Evolutionary conservation across 2,113 vertebrate genomes (phyloP).

Genomic region (Sardina pilchardus): DNA sequence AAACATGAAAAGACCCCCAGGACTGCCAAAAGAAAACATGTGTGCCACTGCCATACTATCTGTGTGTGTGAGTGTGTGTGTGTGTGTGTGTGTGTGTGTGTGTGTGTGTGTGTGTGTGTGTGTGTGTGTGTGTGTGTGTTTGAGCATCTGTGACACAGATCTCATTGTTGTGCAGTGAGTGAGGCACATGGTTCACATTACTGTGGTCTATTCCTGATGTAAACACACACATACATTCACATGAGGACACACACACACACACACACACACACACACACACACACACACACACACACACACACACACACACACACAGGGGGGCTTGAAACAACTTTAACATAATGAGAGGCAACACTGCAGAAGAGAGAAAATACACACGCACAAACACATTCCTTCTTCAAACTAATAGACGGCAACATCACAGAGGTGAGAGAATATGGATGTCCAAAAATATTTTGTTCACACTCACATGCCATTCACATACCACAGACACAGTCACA

Average conservation of each 20-base stretch:
- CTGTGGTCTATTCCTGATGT: slow-evolving; percentile 19
- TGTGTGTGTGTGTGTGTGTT: not conserved
- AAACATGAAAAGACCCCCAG: not conserved
- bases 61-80: not conserved
- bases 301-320: not conserved
- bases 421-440: not conserved
- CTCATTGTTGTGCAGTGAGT: slow-evolving; percentile 33
- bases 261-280: slow-evolving; percentile 21
- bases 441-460: slow-evolving; percentile 2
- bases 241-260: not conserved
- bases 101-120: not conserved
- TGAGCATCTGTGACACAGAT: slow-evolving; percentile 25
- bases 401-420: not conserved
- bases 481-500: not conserved
- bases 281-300: not conserved
- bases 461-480: not conserved
- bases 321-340: not conserved
- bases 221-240: not conserved
- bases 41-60: not conserved
- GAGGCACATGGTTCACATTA: slow-evolving; percentile 36
- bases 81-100: not conserved
- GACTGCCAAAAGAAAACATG: not conserved
- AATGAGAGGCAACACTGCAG: not conserved
- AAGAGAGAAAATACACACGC: not conserved
- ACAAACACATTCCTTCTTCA: slow-evolving; percentile 12